A percentile compares a stretch with the other conserved stretches of the same genome.
These are phyloP conservation scores for Ectropis grisescens DNA, from an alignment of 1,140 invertebrate species.

Conservation along the genomic window DNA sequence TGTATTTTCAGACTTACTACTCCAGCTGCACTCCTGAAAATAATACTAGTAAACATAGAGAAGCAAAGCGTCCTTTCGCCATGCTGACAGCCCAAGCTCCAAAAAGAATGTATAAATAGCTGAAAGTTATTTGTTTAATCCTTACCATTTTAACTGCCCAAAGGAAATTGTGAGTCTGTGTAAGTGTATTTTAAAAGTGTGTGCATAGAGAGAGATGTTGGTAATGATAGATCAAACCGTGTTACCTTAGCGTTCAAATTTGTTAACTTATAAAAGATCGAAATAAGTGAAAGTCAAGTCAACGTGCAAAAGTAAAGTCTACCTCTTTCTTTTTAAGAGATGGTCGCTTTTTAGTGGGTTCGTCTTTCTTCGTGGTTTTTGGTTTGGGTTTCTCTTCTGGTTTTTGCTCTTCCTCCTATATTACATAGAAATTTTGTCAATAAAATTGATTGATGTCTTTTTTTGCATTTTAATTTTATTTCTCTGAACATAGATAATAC, in stretches of 20 bases:
- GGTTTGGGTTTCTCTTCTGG: slow-evolving; percentile 57
- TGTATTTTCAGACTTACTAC: too few relatives aligned
- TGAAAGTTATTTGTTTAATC: slow-evolving; percentile 4
- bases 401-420: slow-evolving; percentile 55
- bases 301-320: slow-evolving; percentile 18
- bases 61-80: slow-evolving; percentile 21
- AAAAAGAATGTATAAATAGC: background rate
- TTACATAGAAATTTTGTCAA: background rate
- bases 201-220: too few relatives aligned
- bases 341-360: slow-evolving; percentile 51
- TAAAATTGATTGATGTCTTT: too few relatives aligned
- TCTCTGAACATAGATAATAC: slow-evolving; percentile 26
- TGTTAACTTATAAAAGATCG: slow-evolving; percentile 13
- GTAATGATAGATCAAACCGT: too few relatives aligned
- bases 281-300: too few relatives aligned
- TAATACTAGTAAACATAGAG: slow-evolving; percentile 7
- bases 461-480: too few relatives aligned
- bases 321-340: slow-evolving; percentile 61
- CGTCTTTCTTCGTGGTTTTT: slow-evolving; percentile 48
- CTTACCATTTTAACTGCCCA: too few relatives aligned
- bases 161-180: too few relatives aligned
- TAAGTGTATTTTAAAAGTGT: too few relatives aligned
- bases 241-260: slow-evolving; percentile 9
- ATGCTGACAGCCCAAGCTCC: slow-evolving; percentile 7
- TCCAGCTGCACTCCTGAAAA: background rate